Conservation (phyloP, 1,140 invertebrate genomes). For the Ctenoplectra terminalis region DNA sequence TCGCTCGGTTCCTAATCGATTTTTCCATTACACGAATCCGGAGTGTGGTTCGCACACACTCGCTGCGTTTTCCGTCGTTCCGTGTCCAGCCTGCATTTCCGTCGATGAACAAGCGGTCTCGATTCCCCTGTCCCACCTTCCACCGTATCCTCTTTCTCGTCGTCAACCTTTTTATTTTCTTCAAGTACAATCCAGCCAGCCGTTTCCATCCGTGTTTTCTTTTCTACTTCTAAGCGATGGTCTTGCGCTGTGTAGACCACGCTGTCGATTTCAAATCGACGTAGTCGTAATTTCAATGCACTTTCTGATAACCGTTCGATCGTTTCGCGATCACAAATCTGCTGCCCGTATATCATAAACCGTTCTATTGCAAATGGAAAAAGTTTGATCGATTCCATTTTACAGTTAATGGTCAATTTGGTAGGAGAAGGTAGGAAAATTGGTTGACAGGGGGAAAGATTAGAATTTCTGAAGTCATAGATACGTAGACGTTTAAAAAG, state of each 20-base stretch:
- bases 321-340: not conserved
- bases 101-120: slow-evolving; percentile 66
- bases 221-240: slow-evolving; percentile 14
- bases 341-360: not conserved
- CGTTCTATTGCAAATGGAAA: not conserved
- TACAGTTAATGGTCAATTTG: not conserved
- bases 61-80: slow-evolving; percentile 63
- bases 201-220: slow-evolving; percentile 22
- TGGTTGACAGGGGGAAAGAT: no score
- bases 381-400: not conserved
- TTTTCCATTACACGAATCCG: slow-evolving; percentile 75
- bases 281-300: slow-evolving; percentile 35
- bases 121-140: slow-evolving; percentile 47
- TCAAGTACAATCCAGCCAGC: slow-evolving; percentile 15
- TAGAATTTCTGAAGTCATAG: not conserved
- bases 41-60: slow-evolving; percentile 65
- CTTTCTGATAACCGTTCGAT: not conserved
- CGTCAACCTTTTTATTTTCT: slow-evolving; percentile 1
- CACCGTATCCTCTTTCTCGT: slow-evolving; percentile 7
- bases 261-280: slow-evolving; percentile 26
- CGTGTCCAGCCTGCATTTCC: slow-evolving; percentile 71
- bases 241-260: not conserved
- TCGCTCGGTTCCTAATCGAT: slow-evolving; percentile 71
- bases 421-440: no score
- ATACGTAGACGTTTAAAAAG: not conserved